Conservation (phyloP, 2,113 vertebrate species). For the Bostrychus sinensis region DNA sequence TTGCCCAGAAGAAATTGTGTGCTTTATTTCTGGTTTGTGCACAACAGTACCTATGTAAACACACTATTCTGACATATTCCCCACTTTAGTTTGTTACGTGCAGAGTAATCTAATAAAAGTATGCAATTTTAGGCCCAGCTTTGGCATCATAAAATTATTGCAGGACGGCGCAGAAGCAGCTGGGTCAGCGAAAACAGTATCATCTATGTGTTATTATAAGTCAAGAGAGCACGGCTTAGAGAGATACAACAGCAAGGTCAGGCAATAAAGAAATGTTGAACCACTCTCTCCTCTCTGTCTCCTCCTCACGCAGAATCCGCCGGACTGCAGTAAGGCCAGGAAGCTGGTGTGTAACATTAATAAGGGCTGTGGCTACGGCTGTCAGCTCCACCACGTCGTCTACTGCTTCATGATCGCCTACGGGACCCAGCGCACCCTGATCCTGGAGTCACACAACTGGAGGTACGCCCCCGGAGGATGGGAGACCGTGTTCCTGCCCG, state of each 20-base stretch:
- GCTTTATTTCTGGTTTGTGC: too few relatives aligned
- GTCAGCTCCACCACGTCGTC: slow-evolving; percentile 97
- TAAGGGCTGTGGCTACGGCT: slow-evolving; percentile 98
- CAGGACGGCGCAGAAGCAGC: slow-evolving; percentile 10
- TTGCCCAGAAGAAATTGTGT: too few relatives aligned
- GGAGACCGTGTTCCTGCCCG: slow-evolving; percentile 96
- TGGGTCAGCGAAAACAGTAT: slow-evolving; percentile 52
- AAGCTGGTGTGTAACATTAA: slow-evolving; percentile 99
- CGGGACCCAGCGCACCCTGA: slow-evolving; percentile 93
- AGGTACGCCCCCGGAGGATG: slow-evolving; percentile 95
- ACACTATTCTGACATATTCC: too few relatives aligned
- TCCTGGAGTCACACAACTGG: slow-evolving; percentile 98
- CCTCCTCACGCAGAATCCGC: slow-evolving; percentile 85
- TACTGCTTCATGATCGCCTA: slow-evolving; percentile 99
- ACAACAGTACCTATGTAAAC: too few relatives aligned
- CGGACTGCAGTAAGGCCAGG: slow-evolving; percentile 95
- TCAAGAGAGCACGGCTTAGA: slow-evolving; percentile 38
- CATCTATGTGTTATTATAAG: slow-evolving; percentile 61
- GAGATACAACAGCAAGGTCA: slow-evolving; percentile 51
- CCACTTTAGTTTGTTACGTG: too few relatives aligned
- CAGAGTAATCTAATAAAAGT: neutral
- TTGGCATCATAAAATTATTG: slow-evolving; percentile 29
- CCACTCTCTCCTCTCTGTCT: slow-evolving; percentile 6
- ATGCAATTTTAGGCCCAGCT: slow-evolving; percentile 3
- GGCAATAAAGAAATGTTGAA: slow-evolving; percentile 60